Conservation (phyloP, 2,797 vertebrate species). For the Natrix natrix region DNA sequence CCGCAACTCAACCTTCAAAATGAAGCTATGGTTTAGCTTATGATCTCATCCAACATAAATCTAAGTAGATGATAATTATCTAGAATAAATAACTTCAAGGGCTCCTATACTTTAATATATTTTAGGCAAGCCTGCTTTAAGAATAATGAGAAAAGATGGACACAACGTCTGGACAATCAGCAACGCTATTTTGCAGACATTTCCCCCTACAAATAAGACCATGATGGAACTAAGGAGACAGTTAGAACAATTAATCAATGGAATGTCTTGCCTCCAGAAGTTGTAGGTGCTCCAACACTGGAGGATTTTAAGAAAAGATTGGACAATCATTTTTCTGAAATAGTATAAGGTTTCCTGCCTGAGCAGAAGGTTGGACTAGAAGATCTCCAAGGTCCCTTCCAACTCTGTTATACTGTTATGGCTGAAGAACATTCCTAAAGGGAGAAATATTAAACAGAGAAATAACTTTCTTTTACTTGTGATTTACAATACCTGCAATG, state of each 20-base stretch:
- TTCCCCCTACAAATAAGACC: neutral
- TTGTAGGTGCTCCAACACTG: neutral
- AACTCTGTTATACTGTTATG: neutral
- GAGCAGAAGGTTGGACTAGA: neutral
- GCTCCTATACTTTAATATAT: neutral
- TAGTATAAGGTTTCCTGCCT: neutral
- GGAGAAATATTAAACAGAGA: neutral
- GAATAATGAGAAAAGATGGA: neutral
- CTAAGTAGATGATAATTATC: neutral
- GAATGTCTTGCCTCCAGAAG: neutral
- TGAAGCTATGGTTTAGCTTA: neutral
- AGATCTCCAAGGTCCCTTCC: neutral
- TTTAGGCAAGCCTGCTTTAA: neutral
- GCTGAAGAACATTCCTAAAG: neutral
- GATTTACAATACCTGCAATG: neutral
- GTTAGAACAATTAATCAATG: neutral
- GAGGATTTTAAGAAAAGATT: neutral
- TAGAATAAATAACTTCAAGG: neutral
- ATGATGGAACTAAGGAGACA: neutral
- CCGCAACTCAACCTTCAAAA: neutral
- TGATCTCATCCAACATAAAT: neutral
- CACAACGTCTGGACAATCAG: neutral
- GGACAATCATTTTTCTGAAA: neutral
- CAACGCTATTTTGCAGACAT: neutral
- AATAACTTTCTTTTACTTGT: neutral